Conservation (phyloP, 2,888 invertebrate genomes). For the Andrena fulva region DNA sequence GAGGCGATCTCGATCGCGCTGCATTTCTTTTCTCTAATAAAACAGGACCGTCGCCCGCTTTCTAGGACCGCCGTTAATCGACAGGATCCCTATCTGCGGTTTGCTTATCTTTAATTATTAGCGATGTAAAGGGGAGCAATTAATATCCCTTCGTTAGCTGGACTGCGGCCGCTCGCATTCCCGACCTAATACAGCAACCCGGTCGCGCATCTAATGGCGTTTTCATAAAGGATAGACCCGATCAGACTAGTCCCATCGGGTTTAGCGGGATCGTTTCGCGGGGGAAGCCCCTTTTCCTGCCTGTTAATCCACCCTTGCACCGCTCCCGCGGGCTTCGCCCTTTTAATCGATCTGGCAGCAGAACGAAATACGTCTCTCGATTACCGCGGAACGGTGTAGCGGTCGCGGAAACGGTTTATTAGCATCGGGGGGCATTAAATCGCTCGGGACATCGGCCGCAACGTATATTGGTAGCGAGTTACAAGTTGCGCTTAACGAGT, state of each 20-base stretch:
- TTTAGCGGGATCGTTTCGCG: conserved; percentile 2
- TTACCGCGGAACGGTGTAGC: conserved; percentile 31
- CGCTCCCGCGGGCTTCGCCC: not conserved
- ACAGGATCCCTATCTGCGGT: conserved; percentile 1
- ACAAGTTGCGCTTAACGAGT: conserved; percentile 62
- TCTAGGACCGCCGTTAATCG: conserved; percentile 41
- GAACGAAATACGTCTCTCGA: conserved; percentile 38
- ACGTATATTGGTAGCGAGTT: conserved; percentile 71
- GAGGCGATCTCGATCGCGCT: not conserved
- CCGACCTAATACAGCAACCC: not conserved
- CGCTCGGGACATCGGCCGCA: conserved; percentile 59
- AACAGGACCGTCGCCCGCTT: conserved; percentile 29
- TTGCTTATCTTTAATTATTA: conserved; percentile 31
- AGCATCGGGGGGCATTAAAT: conserved; percentile 68
- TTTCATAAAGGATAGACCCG: conserved; percentile 17
- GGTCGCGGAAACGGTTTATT: conserved; percentile 68
- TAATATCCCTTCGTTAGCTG: conserved; percentile 54
- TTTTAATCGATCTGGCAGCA: conserved; percentile 49
- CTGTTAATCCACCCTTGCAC: conserved; percentile 8
- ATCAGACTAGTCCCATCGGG: conserved; percentile 13
- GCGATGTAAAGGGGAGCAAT: conserved; percentile 24
- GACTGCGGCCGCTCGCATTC: conserved; percentile 19
- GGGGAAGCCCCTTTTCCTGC: conserved; percentile 9
- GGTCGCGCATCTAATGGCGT: conserved; percentile 8
- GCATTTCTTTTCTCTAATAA: not conserved